Percentiles rank a stretch among this genome's conserved stretches.
Evolutionary conservation across 2,797 vertebrate species (phyloP).

Genomic region (Cirrhinus mrigala): DNA sequence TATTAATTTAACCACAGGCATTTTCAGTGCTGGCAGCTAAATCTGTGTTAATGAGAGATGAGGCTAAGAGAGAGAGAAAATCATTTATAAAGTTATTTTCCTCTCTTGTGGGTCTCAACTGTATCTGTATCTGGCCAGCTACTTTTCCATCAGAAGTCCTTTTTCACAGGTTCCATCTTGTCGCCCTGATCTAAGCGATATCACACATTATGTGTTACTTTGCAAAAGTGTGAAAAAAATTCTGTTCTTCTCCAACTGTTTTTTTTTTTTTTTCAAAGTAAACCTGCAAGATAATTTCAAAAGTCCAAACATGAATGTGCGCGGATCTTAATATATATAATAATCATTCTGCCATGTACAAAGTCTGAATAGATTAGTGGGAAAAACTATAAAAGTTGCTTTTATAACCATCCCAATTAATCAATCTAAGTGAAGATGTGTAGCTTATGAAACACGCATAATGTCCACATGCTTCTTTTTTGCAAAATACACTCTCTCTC

Average conservation of each 20-base stretch:
- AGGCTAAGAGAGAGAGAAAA: constrained; percentile 57
- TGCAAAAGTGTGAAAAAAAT: constrained; percentile 48
- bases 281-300: constrained; percentile 22
- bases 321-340: neutral
- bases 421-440: neutral
- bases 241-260: constrained; percentile 38
- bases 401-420: neutral
- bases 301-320: neutral
- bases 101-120: constrained; percentile 54
- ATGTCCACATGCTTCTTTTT: neutral
- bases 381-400: neutral
- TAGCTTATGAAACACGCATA: neutral
- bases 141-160: constrained; percentile 58
- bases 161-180: constrained; percentile 49
- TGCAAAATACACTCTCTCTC: neutral
- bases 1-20: constrained; percentile 77
- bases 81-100: constrained; percentile 64
- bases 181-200: constrained; percentile 41
- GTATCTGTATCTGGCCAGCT: constrained; percentile 56
- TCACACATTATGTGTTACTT: constrained; percentile 49
- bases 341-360: neutral
- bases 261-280: constrained; percentile 27
- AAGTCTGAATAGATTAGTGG: neutral
- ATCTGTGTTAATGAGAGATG: constrained; percentile 76
- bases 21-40: constrained; percentile 69